Base-by-base conservation (phyloP, 2,113 vertebrate species). In the Forbesichthys agassizii region DNA sequence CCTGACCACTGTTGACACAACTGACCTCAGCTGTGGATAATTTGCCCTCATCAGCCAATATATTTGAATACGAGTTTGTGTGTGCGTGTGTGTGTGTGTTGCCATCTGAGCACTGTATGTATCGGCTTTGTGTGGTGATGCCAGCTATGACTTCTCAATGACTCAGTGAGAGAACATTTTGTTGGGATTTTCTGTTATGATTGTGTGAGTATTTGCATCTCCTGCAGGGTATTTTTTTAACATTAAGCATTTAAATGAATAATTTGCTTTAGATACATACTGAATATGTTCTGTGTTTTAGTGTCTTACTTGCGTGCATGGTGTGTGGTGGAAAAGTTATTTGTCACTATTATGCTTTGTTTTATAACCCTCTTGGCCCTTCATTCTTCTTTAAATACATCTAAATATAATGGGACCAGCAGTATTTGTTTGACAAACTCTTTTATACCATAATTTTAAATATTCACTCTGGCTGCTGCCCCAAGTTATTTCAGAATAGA, bases 81-180 rank as follows among this genome's bases (percentile, higher is more conserved):
- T 49, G 59, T 52, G 51, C 54, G 78, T 75, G 51, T 14, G 46
- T 9, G 64, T 61, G 67, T 64, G 64, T 61, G 61, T 56, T 71
- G 69, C 67, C 61, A 70, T 70, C 74, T 57, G 20, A 62, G 75
- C 27, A 27, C 27, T 27, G 27, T 72, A 68, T 69, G 69, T 73
- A 60, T 72, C 61, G 56, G 70, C 72, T 74, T 77, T 74, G 77
- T 79, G 80, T 79, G 75, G 73, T 59, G 42, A 56, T 65, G 69
- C 66, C 73, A 72, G 56, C 54, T 78, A 85, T 79, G 84, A 84
- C 75, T 85, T 68, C 73, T 87, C 80, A 81, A 75, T 88, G 87
- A 90, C 83, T 91, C 87, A 89, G 86, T 73, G 89, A 81, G 84
- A 89, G 88, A 87, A 91, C 84, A 88, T 89, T 89, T 85, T 84